Conservation (phyloP, 2,888 invertebrate genomes). For the Celastrina argiolus region DNA sequence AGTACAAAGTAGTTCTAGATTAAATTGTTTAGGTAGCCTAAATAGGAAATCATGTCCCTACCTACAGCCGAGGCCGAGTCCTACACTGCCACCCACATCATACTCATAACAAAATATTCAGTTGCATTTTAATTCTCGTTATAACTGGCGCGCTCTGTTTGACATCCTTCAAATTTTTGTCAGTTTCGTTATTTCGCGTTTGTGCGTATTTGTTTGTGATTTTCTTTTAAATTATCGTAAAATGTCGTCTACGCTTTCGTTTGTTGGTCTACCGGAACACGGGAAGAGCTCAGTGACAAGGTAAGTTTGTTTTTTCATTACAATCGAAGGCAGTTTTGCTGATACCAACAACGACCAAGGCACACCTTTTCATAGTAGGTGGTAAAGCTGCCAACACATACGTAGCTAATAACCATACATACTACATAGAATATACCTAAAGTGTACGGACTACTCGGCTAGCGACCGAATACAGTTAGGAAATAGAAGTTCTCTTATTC, state of each 20-base stretch:
- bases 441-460: no score
- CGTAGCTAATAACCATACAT: no score
- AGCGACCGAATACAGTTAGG: no score
- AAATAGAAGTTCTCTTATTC: no score
- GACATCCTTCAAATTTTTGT: conserved; percentile 23
- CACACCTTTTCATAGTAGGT: no score
- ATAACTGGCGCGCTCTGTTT: conserved; percentile 50
- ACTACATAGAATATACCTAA: no score
- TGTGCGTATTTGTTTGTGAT: conserved; percentile 27
- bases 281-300: conserved; percentile 80
- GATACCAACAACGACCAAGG: no score
- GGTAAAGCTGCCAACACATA: no score
- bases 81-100: conserved; percentile 62
- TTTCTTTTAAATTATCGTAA: conserved; percentile 34
- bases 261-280: conserved; percentile 76
- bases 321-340: no score
- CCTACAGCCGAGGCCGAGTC: conserved; percentile 50
- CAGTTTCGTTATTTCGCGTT: conserved; percentile 23
- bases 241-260: conserved; percentile 82
- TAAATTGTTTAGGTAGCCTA: not conserved
- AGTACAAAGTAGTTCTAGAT: not conserved
- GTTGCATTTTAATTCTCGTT: conserved; percentile 47
- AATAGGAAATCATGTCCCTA: conserved; percentile 44
- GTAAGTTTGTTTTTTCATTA: conserved; percentile 44
- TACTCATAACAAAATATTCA: conserved; percentile 50